Evolutionary conservation across 2,113 vertebrate genomes (phyloP), one percentile per base, ranked within the genome.

Genomic region (Montifringilla adamsi): DNA sequence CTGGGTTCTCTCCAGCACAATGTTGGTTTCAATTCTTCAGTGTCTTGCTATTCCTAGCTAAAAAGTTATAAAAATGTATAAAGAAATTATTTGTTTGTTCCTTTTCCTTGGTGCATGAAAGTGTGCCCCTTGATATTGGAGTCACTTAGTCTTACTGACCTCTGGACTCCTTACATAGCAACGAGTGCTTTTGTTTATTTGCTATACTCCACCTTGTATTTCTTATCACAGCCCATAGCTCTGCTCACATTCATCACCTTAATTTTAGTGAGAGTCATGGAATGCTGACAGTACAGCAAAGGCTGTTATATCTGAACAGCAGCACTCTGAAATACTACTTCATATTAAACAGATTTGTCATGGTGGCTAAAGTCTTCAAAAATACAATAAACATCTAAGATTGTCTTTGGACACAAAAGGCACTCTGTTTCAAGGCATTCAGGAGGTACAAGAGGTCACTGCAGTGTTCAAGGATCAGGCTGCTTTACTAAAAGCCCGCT

Each of bases 121-220:
- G 4, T 24, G n/a, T 84, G 35, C 49, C 43, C 31, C 12, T 9
- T 77, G 50, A 7, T 63, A 84, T 9, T 43, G 62, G 68, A 93
- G 49, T 82, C 13, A 46, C 27, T 52, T 58, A 33, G 44, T 56
- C 31, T 75, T 52, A 19, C 7, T 92, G 90, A 84, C 89, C 88
- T 96, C 41, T 85, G 93, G 72, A 88, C 47, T 52, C 39, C 69
- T 23, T 58, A 75, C 84, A 80, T 78, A 91, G 90, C 86, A 96
- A 91, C 63, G 2, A 53, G 31, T 59, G 59, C 47, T 62, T 67
- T 47, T 91, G 28, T 80, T 94, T 89, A 56, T 91, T 87, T 76
- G 63, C 74, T 83, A 20, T 35, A 11, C 37, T 50, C 30, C 55
- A 19, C 3, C 1, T 47, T 4, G 0, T 49, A 55, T 63, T 88